phyloP scores from a whole-genome alignment of 1,140 invertebrate species.

The Panonychus citri region DNA sequence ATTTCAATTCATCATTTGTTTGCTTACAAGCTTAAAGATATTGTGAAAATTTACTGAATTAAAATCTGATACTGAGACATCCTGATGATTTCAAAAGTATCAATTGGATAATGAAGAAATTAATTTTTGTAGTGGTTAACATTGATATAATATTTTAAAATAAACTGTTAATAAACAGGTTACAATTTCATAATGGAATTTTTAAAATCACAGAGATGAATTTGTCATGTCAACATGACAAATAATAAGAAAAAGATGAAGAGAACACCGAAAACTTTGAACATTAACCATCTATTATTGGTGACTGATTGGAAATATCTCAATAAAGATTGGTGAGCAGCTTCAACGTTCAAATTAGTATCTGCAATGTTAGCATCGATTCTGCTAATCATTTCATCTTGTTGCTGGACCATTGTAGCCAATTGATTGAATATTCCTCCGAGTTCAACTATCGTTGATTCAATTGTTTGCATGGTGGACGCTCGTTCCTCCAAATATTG shows the following conservation, averaged over 20 bases:
- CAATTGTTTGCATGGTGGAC: slow-evolving; percentile 96
- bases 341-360: slow-evolving; percentile 84
- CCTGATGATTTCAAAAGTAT: no score
- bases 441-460: slow-evolving; percentile 92
- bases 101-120: no score
- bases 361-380: slow-evolving; percentile 94
- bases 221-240: slow-evolving; percentile 56
- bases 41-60: no score
- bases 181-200: neutral
- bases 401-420: slow-evolving; percentile 96
- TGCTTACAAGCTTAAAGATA: no score
- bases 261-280: slow-evolving; percentile 93
- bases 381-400: slow-evolving; percentile 77
- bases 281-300: slow-evolving; percentile 94
- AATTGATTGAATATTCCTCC: slow-evolving; percentile 94
- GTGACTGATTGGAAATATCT: slow-evolving; percentile 95
- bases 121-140: no score
- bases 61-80: no score
- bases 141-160: neutral
- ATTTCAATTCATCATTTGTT: no score
- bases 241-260: slow-evolving; percentile 99
- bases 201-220: no score
- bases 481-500: slow-evolving; percentile 71
- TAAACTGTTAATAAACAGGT: neutral
- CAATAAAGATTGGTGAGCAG: slow-evolving; percentile 83